These are phyloP conservation scores for Ctenopoma multispine DNA, from an alignment of 2,797 vertebrate genomes.

Conservation along the genomic window DNA sequence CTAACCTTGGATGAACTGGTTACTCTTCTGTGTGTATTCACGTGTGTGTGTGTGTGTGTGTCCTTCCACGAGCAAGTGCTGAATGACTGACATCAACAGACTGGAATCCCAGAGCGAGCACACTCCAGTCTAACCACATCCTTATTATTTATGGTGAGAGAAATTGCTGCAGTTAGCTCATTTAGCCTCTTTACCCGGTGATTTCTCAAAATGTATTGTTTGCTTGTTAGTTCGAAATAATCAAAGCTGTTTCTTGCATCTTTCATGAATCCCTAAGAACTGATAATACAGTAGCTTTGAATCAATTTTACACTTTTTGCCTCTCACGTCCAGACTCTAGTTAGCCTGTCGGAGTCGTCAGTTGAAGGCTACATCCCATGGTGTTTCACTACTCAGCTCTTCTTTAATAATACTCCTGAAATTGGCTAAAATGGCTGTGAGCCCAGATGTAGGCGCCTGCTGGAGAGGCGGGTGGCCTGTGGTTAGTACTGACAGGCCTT, in stretches of 20 bases:
- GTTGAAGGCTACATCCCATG: slow-evolving; percentile 35
- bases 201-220: slow-evolving; percentile 29
- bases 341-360: slow-evolving; percentile 7
- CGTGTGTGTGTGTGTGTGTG: slow-evolving; percentile 26
- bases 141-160: slow-evolving; percentile 71
- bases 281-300: background rate
- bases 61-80: slow-evolving; percentile 33
- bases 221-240: too few relatives aligned
- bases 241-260: background rate
- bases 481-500: slow-evolving; percentile 65
- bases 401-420: slow-evolving; percentile 68
- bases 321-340: background rate
- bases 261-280: background rate
- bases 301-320: slow-evolving; percentile 1
- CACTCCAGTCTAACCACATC: slow-evolving; percentile 70
- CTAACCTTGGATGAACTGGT: slow-evolving; percentile 33
- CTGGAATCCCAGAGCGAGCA: slow-evolving; percentile 64
- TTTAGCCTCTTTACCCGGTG: slow-evolving; percentile 35
- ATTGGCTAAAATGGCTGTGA: slow-evolving; percentile 50
- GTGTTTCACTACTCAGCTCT: slow-evolving; percentile 23
- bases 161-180: slow-evolving; percentile 54
- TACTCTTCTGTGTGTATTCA: slow-evolving; percentile 20
- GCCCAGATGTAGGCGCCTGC: slow-evolving; percentile 73
- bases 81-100: slow-evolving; percentile 72
- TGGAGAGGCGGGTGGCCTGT: slow-evolving; percentile 67